phyloP scores from a whole-genome alignment of 2,113 vertebrate genomes.

The Pituophis catenifer region DNA sequence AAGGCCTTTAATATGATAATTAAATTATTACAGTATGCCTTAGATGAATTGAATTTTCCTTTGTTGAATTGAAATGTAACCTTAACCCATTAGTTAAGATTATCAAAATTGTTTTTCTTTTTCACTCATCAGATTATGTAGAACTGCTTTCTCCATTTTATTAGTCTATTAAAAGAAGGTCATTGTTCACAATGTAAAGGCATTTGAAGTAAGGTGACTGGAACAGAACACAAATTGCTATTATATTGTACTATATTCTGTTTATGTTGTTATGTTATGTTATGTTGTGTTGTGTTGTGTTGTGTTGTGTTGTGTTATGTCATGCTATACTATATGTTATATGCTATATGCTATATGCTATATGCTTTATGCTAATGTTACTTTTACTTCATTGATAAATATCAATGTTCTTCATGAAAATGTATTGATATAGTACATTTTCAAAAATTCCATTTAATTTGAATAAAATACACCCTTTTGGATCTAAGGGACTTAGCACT shows the following conservation, averaged over 20 bases:
- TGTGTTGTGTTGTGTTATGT: no score
- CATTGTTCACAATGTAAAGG: background rate
- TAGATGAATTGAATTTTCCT: background rate
- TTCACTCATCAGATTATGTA: background rate
- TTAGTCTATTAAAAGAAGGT: background rate
- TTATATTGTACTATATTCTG: background rate
- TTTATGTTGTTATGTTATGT: no score
- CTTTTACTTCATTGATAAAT: no score
- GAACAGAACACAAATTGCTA: background rate
- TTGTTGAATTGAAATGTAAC: background rate
- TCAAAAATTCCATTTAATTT: no score
- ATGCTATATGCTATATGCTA: no score
- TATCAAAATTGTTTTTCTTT: background rate
- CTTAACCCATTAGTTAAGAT: background rate
- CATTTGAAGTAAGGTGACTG: background rate
- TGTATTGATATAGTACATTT: no score
- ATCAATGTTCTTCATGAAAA: no score
- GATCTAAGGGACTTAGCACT: no score
- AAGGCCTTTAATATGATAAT: background rate
- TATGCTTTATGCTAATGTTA: no score
- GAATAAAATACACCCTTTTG: no score
- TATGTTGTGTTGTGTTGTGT: no score
- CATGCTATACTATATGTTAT: no score
- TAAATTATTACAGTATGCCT: background rate
- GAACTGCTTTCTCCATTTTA: background rate